Percentiles rank a stretch among this genome's conserved stretches.
These are phyloP conservation scores for Anhinga anhinga DNA, from an alignment of 2,113 vertebrate genomes.

Conservation along the genomic window DNA sequence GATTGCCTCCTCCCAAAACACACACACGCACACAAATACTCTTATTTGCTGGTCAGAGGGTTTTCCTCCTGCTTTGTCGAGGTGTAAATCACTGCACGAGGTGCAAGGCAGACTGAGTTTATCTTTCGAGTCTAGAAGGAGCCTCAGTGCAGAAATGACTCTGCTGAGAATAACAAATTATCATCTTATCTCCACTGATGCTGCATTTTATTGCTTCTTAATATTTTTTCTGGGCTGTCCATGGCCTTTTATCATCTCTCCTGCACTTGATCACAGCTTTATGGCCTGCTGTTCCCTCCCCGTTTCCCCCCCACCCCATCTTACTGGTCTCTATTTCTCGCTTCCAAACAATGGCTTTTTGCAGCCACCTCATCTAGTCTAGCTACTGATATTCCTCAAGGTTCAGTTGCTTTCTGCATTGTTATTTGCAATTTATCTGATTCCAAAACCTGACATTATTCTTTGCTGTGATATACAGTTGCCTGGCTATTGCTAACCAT, in stretches of 20 bases:
- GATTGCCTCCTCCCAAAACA: too few relatives aligned
- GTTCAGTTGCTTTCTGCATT: constrained; percentile 52
- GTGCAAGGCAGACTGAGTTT: not conserved
- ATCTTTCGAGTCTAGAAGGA: not conserved
- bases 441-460: constrained; percentile 69
- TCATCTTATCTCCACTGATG: constrained; percentile 33
- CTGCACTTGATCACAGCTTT: constrained; percentile 6
- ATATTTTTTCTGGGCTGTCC: constrained; percentile 21
- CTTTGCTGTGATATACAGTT: not conserved
- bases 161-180: constrained; percentile 47
- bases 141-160: not conserved
- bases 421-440: constrained; percentile 75
- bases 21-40: too few relatives aligned
- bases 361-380: constrained; percentile 24
- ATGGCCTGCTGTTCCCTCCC: not conserved
- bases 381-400: constrained; percentile 48
- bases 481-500: constrained; percentile 47
- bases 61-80: not conserved
- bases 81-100: not conserved
- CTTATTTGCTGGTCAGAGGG: not conserved
- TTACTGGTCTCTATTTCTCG: not conserved
- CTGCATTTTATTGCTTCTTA: constrained; percentile 56
- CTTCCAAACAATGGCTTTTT: not conserved
- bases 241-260: constrained; percentile 15
- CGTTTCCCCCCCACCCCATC: not conserved